Evolutionary conservation across 2,113 vertebrate species (phyloP).

Genomic region (Leuciscus idus): DNA sequence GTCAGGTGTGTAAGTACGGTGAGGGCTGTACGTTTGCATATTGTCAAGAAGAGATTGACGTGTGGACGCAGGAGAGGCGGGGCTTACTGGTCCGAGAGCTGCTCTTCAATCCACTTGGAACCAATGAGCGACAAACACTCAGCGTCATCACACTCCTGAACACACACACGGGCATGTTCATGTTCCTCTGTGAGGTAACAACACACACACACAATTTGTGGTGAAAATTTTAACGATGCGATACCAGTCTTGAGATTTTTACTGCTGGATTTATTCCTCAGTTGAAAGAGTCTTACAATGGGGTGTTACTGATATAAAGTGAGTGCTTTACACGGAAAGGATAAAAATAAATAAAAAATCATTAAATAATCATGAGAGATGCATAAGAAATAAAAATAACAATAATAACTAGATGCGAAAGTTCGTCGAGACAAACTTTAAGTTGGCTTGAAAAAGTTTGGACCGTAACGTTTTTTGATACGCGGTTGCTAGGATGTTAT

Average conservation of each 20-base stretch:
- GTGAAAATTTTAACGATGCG: too few species aligned
- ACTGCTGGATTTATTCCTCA: not conserved
- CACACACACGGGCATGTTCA: conserved; percentile 88
- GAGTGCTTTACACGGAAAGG: too few species aligned
- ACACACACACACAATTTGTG: not conserved
- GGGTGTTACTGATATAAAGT: not conserved
- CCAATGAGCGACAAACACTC: conserved; percentile 79
- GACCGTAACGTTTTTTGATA: too few species aligned
- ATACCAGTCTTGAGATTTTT: not conserved
- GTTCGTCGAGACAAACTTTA: too few species aligned
- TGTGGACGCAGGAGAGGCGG: conserved; percentile 93
- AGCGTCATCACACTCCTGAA: conserved; percentile 84
- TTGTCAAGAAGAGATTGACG: conserved; percentile 96
- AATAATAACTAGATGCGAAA: too few species aligned
- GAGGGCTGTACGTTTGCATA: conserved; percentile 96
- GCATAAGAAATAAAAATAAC: too few species aligned
- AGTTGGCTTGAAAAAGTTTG: too few species aligned
- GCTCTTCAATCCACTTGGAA: conserved; percentile 82
- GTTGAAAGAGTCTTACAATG: not conserved
- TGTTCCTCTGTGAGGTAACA: conserved; percentile 92
- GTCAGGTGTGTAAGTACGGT: conserved; percentile 88
- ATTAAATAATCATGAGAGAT: too few species aligned
- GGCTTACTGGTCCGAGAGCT: conserved; percentile 85
- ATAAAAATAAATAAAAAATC: too few species aligned
- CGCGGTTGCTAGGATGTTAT: too few species aligned